A percentile compares a stretch with the other conserved stretches of the same genome.
phyloP scores from a whole-genome alignment of 2,888 invertebrate species.

The Halictus ligatus region DNA sequence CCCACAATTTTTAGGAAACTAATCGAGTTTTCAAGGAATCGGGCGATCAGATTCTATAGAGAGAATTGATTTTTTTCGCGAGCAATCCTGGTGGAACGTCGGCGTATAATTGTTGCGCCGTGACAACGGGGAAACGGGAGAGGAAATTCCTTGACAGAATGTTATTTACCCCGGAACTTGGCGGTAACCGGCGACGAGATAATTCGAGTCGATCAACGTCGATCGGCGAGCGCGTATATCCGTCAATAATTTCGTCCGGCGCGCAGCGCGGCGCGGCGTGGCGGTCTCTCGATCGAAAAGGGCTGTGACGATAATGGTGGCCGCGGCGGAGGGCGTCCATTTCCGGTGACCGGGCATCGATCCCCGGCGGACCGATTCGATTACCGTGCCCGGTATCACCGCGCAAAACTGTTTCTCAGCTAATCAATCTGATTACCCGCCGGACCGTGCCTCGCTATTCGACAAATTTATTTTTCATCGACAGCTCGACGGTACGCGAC shows the following conservation, averaged over 20 bases:
- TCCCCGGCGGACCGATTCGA: slow-evolving; percentile 23
- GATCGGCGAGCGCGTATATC: neutral
- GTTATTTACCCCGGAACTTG: slow-evolving; percentile 4
- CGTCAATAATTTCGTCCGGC: slow-evolving; percentile 6
- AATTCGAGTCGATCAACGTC: slow-evolving; percentile 16
- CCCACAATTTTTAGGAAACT: too few relatives aligned
- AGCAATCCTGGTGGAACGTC: neutral
- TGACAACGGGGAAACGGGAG: neutral
- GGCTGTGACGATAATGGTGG: neutral
- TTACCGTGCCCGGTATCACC: slow-evolving; percentile 24
- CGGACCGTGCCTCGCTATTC: neutral
- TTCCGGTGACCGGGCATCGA: slow-evolving; percentile 29
- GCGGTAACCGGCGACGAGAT: neutral
- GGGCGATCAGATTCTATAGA: neutral
- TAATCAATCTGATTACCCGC: slow-evolving; percentile 47
- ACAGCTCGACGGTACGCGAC: too few relatives aligned
- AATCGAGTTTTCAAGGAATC: neutral
- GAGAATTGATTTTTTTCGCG: neutral
- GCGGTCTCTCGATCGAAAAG: neutral
- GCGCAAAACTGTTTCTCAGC: slow-evolving; percentile 33
- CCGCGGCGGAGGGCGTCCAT: slow-evolving; percentile 4
- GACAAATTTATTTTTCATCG: slow-evolving; percentile 37
- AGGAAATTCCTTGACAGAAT: slow-evolving; percentile 4
- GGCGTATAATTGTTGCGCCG: neutral
- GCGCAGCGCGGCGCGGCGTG: neutral